Percentiles rank a stretch among this genome's conserved stretches.
phyloP scores from a whole-genome alignment of 2,888 invertebrate species.

The Polymixis flavicincta region DNA sequence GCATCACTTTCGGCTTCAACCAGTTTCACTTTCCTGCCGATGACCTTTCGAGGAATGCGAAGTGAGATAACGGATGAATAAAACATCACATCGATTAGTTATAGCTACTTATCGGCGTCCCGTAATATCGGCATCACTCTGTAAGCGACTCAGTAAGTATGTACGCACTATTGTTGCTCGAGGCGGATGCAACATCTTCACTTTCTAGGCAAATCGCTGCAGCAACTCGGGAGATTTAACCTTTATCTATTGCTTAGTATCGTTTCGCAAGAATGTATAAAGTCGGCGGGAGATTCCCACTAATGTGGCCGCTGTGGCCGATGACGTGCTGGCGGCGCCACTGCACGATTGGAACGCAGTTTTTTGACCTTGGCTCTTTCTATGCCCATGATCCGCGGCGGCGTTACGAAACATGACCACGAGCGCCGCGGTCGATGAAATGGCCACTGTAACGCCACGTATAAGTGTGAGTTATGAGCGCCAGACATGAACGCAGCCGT shows the following conservation, averaged over 20 bases:
- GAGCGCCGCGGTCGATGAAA: conserved; percentile 52
- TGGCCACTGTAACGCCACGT: conserved; percentile 57
- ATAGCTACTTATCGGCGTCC: conserved; percentile 39
- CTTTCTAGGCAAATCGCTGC: conserved; percentile 58
- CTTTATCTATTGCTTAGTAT: conserved; percentile 68
- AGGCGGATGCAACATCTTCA: conserved; percentile 55
- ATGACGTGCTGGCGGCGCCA: conserved; percentile 42
- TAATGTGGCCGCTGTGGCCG: conserved; percentile 51
- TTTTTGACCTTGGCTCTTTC: conserved; percentile 70
- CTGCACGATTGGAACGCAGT: conserved; percentile 63
- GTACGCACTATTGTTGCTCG: conserved; percentile 50
- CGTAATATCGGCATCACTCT: conserved; percentile 15
- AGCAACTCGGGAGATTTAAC: conserved; percentile 64
- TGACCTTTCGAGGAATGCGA: conserved; percentile 85
- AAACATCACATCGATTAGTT: conserved; percentile 72
- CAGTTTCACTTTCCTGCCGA: conserved; percentile 88
- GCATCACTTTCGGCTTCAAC: conserved; percentile 82
- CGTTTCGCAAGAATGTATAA: conserved; percentile 58
- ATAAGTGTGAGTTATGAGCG: conserved; percentile 44
- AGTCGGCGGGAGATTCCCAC: conserved; percentile 64
- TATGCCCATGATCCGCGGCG: conserved; percentile 66
- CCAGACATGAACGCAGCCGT: conserved; percentile 47
- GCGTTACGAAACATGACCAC: conserved; percentile 66
- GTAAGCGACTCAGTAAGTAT: neutral
- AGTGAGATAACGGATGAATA: conserved; percentile 84